phyloP scores from a whole-genome alignment of 2,113 vertebrate genomes.

The Apaloderma vittatum region DNA sequence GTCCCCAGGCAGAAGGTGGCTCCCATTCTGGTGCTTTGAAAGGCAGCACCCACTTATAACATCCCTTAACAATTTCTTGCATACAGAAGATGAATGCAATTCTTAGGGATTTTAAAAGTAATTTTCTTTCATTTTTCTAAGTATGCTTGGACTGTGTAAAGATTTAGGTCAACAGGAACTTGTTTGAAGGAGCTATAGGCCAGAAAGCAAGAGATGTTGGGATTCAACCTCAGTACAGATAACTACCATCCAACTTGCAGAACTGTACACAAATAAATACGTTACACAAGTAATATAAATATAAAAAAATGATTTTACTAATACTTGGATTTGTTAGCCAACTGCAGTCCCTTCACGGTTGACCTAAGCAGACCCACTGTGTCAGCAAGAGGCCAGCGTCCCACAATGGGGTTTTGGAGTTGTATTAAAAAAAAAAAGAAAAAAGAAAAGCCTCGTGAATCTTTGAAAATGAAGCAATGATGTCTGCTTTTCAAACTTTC shows the following conservation, averaged over 20 bases:
- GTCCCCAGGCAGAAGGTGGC: background rate
- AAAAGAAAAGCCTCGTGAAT: background rate
- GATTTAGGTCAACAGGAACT: background rate
- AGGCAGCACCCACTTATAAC: background rate
- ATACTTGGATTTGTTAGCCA: background rate
- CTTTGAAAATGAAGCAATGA: background rate
- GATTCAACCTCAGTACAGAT: background rate
- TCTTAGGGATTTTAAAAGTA: background rate
- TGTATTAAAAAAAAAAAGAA: no score
- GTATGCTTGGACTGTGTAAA: background rate
- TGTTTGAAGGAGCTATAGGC: background rate
- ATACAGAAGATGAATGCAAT: background rate
- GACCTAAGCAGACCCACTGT: fast-evolving
- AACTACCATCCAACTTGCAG: background rate
- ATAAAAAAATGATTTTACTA: background rate
- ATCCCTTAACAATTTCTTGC: background rate
- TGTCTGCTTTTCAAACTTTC: background rate
- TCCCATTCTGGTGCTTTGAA: background rate
- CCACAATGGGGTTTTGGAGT: background rate
- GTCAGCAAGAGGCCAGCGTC: background rate
- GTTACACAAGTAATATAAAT: background rate
- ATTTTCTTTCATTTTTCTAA: slow-evolving; percentile 1
- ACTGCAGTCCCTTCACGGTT: background rate
- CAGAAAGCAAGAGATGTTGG: background rate
- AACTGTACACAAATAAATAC: background rate